These are phyloP conservation scores for Syrista parreyssii DNA, from an alignment of 2,888 invertebrate genomes.

Conservation along the genomic window DNA sequence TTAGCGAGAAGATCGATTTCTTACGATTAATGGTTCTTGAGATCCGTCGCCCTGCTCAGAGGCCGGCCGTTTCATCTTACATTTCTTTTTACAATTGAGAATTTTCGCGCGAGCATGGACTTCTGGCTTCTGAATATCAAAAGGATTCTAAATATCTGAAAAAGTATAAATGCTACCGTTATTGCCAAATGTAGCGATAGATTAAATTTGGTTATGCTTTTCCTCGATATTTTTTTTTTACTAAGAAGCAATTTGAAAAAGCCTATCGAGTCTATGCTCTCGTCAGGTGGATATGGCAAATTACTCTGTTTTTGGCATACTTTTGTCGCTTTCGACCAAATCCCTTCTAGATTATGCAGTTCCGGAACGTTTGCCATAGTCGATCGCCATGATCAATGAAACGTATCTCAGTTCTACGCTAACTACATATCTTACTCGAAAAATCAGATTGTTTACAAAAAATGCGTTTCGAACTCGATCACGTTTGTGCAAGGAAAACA, in stretches of 20 bases:
- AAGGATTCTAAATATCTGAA: background rate
- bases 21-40: background rate
- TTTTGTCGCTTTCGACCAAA: slow-evolving; percentile 24
- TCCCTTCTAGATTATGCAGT: background rate
- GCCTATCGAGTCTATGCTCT: slow-evolving; percentile 12
- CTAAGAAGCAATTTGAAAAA: background rate
- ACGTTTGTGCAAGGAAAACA: background rate
- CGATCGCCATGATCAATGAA: background rate
- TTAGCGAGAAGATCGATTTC: background rate
- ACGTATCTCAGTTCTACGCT: background rate
- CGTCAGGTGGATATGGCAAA: slow-evolving; percentile 32
- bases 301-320: slow-evolving; percentile 36
- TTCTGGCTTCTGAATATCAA: background rate
- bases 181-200: slow-evolving; percentile 1
- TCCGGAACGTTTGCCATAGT: background rate
- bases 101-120: background rate
- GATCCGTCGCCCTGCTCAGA: background rate
- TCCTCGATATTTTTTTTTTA: background rate
- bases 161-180: background rate
- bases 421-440: background rate
- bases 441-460: background rate
- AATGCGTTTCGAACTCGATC: background rate
- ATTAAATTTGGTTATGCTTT: slow-evolving; percentile 5
- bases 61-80: background rate
- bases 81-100: background rate